A percentile compares a stretch with the other conserved stretches of the same genome.
Evolutionary conservation across 2,888 invertebrate species (phyloP).

Genomic region (Orchesella flavescens): DNA sequence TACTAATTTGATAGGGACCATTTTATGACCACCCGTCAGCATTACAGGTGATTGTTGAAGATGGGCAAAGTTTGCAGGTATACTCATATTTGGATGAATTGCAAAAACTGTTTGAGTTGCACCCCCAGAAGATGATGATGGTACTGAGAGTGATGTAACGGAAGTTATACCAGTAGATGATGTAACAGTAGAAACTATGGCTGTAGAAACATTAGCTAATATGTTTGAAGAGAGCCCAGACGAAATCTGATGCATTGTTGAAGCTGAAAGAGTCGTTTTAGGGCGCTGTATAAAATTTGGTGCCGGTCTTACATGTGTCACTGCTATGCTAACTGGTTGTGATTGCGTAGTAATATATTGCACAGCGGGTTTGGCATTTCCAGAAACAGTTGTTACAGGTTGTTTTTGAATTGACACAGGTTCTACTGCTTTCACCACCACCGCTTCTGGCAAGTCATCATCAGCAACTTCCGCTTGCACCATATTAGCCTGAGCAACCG

Average conservation of each 20-base stretch:
- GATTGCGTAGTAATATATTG: background rate
- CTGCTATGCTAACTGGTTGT: constrained; percentile 28
- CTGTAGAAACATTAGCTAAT: constrained; percentile 39
- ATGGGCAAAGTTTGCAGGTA: constrained; percentile 65
- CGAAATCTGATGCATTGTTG: constrained; percentile 37
- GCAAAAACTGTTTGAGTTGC: constrained; percentile 68
- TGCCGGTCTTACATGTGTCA: constrained; percentile 45
- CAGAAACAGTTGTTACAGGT: background rate
- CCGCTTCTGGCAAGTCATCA: too few species aligned
- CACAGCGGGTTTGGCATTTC: background rate
- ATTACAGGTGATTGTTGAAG: constrained; percentile 66
- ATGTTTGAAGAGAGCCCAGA: constrained; percentile 46
- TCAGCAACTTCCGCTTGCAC: background rate
- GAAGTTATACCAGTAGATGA: constrained; percentile 41
- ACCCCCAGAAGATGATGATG: constrained; percentile 33
- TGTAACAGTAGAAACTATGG: constrained; percentile 40
- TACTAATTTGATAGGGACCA: constrained; percentile 74
- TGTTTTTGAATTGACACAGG: background rate
- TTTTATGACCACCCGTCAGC: constrained; percentile 72
- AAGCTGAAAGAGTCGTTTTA: constrained; percentile 27
- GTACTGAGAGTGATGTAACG: constrained; percentile 42
- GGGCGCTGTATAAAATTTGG: constrained; percentile 66
- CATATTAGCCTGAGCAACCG: constrained; percentile 4
- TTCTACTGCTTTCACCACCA: background rate
- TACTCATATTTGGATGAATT: constrained; percentile 68